Percentiles rank a stretch among this genome's conserved stretches.
Conservation (phyloP, 2,888 invertebrate species). For the Chrysolina oricalcia region DNA sequence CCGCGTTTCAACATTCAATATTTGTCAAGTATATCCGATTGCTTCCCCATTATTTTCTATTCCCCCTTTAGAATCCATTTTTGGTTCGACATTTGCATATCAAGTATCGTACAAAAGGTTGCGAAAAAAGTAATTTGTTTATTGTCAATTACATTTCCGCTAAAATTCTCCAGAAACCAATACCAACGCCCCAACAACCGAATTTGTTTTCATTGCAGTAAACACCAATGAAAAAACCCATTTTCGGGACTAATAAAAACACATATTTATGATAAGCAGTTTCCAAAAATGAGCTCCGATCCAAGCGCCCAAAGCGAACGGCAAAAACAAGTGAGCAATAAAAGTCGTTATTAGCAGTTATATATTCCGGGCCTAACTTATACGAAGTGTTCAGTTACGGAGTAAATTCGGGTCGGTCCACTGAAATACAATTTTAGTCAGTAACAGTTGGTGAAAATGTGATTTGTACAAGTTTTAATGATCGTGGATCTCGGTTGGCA, state of each 20-base stretch:
- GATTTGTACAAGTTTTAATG: conserved; percentile 70
- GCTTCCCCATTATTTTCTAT: too few relatives aligned
- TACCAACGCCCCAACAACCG: neutral
- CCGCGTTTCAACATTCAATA: too few relatives aligned
- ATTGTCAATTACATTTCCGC: neutral
- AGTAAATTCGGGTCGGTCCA: conserved; percentile 67
- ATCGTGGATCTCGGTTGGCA: conserved; percentile 30
- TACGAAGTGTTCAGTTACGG: conserved; percentile 66
- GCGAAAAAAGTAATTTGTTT: too few relatives aligned
- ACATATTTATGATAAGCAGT: conserved; percentile 45
- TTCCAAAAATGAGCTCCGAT: conserved; percentile 51
- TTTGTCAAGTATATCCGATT: too few relatives aligned
- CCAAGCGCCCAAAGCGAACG: conserved; percentile 48
- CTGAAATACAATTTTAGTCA: conserved; percentile 68
- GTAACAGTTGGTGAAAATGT: conserved; percentile 69
- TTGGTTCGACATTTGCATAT: too few relatives aligned
- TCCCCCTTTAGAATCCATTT: too few relatives aligned
- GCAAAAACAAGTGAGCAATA: conserved; percentile 59
- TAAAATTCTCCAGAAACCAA: neutral
- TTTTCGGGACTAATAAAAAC: conserved; percentile 42
- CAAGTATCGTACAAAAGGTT: too few relatives aligned
- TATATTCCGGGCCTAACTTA: conserved; percentile 59
- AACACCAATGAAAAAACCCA: conserved; percentile 37
- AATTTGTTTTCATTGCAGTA: conserved; percentile 26
- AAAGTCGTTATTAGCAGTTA: conserved; percentile 61